phyloP scores from a whole-genome alignment of 2,113 vertebrate genomes.

The Lynx canadensis region DNA sequence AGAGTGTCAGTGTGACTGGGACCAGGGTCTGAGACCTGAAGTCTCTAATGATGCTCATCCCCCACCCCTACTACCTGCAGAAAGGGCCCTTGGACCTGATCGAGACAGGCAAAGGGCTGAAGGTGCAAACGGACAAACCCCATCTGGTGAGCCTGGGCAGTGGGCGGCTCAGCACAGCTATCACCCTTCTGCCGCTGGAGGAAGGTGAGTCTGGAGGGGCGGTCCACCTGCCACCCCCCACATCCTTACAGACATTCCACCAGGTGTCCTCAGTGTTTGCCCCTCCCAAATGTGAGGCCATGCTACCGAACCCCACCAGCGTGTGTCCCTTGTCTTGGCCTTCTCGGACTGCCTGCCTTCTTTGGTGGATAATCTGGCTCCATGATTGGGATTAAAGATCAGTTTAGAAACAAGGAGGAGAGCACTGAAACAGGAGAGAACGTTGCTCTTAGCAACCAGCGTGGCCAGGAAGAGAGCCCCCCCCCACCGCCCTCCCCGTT shows the following conservation, averaged over 20 bases:
- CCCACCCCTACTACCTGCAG: constrained; percentile 79
- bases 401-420: constrained; percentile 15
- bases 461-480: neutral
- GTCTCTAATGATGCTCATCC: neutral
- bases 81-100: constrained; percentile 94
- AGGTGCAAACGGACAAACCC: constrained; percentile 95
- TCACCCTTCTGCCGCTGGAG: constrained; percentile 94
- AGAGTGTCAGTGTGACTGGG: neutral
- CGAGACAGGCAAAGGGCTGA: constrained; percentile 94
- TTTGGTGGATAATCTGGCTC: constrained; percentile 27
- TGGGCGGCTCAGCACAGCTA: constrained; percentile 95
- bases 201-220: constrained; percentile 89
- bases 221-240: neutral
- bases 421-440: neutral
- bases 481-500: neutral
- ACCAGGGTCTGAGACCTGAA: neutral
- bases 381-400: constrained; percentile 2
- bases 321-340: neutral
- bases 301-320: too few species aligned
- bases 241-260: neutral
- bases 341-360: neutral
- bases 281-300: neutral
- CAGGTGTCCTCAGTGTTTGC: neutral
- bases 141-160: constrained; percentile 98
- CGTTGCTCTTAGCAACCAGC: neutral